phyloP scores from a whole-genome alignment of 2,888 invertebrate species.

The Hanleya hanleyi region DNA sequence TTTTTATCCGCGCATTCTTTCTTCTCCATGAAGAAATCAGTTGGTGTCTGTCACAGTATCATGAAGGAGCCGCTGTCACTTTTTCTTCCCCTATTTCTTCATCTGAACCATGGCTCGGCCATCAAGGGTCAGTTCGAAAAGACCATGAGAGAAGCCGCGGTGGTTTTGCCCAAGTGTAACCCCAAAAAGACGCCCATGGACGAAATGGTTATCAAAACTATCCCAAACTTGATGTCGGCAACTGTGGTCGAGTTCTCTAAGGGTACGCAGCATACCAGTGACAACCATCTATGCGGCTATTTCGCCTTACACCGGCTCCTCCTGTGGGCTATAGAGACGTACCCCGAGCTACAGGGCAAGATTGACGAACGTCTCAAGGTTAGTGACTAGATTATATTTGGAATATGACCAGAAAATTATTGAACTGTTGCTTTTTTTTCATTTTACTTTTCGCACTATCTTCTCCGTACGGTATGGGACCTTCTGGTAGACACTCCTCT shows the following conservation, averaged over 20 bases:
- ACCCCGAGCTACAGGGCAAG: conserved; percentile 49
- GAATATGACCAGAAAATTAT: neutral
- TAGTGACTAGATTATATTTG: conserved; percentile 8
- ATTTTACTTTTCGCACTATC: neutral
- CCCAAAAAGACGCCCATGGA: conserved; percentile 50
- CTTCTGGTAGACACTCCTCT: too few species aligned
- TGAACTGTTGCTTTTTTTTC: neutral
- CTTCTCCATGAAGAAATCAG: conserved; percentile 54
- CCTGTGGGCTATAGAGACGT: conserved; percentile 61
- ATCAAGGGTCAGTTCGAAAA: conserved; percentile 55
- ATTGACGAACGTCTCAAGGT: conserved; percentile 53
- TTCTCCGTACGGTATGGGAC: too few species aligned
- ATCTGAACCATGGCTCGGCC: conserved; percentile 49
- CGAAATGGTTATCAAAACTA: conserved; percentile 56
- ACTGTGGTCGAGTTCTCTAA: conserved; percentile 66
- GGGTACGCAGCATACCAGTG: conserved; percentile 65
- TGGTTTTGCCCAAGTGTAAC: conserved; percentile 53
- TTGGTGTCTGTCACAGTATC: conserved; percentile 57
- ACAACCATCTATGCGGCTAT: conserved; percentile 62
- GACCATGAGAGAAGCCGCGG: conserved; percentile 46
- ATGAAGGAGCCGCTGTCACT: conserved; percentile 59
- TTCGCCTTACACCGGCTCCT: conserved; percentile 60
- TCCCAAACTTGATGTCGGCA: conserved; percentile 64
- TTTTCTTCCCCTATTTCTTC: conserved; percentile 61
- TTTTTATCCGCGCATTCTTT: conserved; percentile 55